These are phyloP conservation scores for Sinocyclocheilus rhinocerous DNA, from an alignment of 2,113 vertebrate genomes.

Conservation along the genomic window DNA sequence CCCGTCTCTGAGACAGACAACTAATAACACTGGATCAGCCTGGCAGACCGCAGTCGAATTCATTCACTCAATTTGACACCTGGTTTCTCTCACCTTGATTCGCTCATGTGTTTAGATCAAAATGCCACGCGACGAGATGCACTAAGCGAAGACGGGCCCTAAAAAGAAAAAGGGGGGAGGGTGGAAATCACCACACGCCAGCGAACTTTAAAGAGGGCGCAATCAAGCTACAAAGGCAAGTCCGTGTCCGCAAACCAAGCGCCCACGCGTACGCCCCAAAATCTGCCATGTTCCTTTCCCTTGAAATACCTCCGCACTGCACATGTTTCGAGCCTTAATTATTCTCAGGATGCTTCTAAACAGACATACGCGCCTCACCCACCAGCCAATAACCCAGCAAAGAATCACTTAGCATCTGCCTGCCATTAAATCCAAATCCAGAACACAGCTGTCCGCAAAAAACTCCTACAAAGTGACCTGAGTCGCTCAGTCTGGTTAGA, in stretches of 20 bases:
- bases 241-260: neutral
- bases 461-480: conserved; percentile 68
- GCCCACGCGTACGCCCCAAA: neutral
- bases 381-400: conserved; percentile 21
- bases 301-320: conserved; percentile 6
- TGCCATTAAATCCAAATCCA: conserved; percentile 71
- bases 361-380: conserved; percentile 56
- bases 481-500: conserved; percentile 39
- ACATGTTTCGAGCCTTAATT: conserved; percentile 22
- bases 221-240: neutral
- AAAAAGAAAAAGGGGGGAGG: neutral
- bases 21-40: conserved; percentile 59
- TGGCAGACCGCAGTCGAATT: conserved; percentile 38
- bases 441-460: conserved; percentile 74
- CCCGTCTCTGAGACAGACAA: conserved; percentile 48
- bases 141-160: neutral
- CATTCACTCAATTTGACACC: conserved; percentile 56
- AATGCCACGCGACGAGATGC: conserved; percentile 19
- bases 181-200: conserved; percentile 16
- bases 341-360: conserved; percentile 60
- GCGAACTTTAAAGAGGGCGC: conserved; percentile 3
- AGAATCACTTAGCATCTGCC: conserved; percentile 70
- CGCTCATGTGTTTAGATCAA: conserved; percentile 32
- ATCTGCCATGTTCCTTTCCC: neutral
- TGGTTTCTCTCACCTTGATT: conserved; percentile 47